These are phyloP conservation scores for Torymus tubicola DNA, from an alignment of 2,888 invertebrate genomes.

Conservation along the genomic window DNA sequence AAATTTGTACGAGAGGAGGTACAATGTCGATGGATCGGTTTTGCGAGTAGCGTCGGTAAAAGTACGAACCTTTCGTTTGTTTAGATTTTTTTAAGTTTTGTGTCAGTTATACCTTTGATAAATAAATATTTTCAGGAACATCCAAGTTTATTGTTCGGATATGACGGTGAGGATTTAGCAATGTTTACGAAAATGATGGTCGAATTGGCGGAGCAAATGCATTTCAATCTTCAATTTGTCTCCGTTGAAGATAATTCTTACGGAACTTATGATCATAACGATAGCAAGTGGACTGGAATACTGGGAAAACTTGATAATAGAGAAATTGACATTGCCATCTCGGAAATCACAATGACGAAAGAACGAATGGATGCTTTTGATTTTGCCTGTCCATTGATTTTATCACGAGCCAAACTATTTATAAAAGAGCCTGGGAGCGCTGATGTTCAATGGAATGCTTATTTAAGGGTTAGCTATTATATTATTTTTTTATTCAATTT, in stretches of 20 bases:
- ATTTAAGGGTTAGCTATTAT: slow-evolving; percentile 64
- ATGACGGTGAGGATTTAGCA: neutral
- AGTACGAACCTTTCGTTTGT: slow-evolving; percentile 14
- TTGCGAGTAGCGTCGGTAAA: slow-evolving; percentile 58
- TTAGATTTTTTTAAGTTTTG: neutral
- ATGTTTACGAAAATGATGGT: slow-evolving; percentile 48
- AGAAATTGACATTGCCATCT: slow-evolving; percentile 65
- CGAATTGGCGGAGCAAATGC: slow-evolving; percentile 58
- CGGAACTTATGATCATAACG: slow-evolving; percentile 58
- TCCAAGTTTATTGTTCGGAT: neutral
- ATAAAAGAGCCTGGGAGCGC: slow-evolving; percentile 59
- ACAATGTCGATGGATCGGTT: slow-evolving; percentile 54
- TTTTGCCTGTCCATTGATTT: slow-evolving; percentile 67
- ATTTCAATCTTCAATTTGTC: slow-evolving; percentile 62
- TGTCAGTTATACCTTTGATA: neutral
- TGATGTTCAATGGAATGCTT: slow-evolving; percentile 66
- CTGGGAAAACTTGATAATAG: slow-evolving; percentile 61
- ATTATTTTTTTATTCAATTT: neutral
- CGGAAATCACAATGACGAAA: slow-evolving; percentile 66
- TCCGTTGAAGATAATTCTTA: slow-evolving; percentile 56
- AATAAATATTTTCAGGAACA: slow-evolving; percentile 14
- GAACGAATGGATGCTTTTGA: slow-evolving; percentile 64
- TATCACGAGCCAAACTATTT: slow-evolving; percentile 62
- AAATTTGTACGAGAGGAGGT: slow-evolving; percentile 59
- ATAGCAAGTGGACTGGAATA: slow-evolving; percentile 65